Evolutionary conservation across 2,888 invertebrate species (phyloP), one percentile per base, ranked within the genome.

Genomic region (Eupithecia inturbata): DNA sequence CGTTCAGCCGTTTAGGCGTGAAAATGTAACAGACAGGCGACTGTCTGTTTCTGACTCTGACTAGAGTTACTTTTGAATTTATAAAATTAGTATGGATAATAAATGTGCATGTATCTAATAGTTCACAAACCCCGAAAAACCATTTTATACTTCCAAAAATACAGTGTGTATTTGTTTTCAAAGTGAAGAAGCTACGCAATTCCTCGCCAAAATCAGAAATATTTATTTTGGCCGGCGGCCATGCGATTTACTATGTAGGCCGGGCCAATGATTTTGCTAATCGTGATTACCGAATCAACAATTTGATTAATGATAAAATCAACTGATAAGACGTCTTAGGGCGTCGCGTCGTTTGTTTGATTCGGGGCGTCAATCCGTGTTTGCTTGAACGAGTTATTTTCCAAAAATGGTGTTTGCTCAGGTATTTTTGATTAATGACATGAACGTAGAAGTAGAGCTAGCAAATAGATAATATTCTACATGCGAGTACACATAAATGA

Each of bases 221-320:
- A 80, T 79, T 77, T 77, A 76, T 79, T 77, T 75, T 74, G 79
- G 69, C 72, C 75, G 74, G 73, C 75, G 74, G 73, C 71, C 74
- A 57, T 66, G 75, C 80, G 78, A 77, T 80, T 77, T 77, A 79
- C 78, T 79, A 78, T 73, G 73, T 76, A 77, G 80, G 79, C 67
- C 78, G 76, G 76, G 68, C 77, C 74, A 76, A 78, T 77, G 78
- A 78, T 77, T 80, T 79, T 63, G 78, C 75, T 77, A 79, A 79
- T 79, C 77, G 77, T 73, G 76, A 78, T 76, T 76, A 79, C 72
- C 39, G 73, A 76, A 72, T 72, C 67, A 64, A 19, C 74, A 68
- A 76, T 77, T 75, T 77, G 77, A 78, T 80, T 77, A 75, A 76
- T 72, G 78, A 76, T 76, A 78, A 74, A 77, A 73, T 45, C 45